Base-by-base conservation (phyloP, 2,888 invertebrate genomes). In the Aspidapion aeneum region DNA sequence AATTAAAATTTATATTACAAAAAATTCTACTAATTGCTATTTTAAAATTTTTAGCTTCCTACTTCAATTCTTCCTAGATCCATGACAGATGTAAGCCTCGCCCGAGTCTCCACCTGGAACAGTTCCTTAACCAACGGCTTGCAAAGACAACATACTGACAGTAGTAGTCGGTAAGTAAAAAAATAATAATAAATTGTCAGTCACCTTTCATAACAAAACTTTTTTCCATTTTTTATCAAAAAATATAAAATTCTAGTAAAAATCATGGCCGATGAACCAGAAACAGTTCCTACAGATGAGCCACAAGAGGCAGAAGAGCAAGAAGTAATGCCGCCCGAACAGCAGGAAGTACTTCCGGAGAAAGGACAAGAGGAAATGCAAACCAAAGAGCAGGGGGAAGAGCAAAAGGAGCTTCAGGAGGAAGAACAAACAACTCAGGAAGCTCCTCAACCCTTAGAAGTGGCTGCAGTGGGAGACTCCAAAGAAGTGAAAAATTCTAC, bases 61-160 rank as follows among this genome's bases (percentile, higher is more conserved):
- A 52, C 19, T 5, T 17, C 52, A 3, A 5, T 17, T n/a, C 58
- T 72, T 19, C 65, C 66, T 3, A 66, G 70, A 57, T 63, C 70
- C n/a, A 69, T 71, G 1, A 72, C 73, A 18, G 69, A 69, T 12
- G 62, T 67, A n/a, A 73, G 72, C 58, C 66, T 74, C 49, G 67
- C 68, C 1, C 63, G 70, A 22, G 66, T 71, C 16, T 72, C 73
- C 7, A 72, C 72, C 2, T 70, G 70, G 22, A 71, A 69, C 60
- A 74, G 74, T 63, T 73, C 72, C 17, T 64, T 73, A 55, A 7
- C 17, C 18, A 18, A 60, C 63, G 18, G 51, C 55, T 2, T 60
- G 55, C 49, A 65, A 62, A 22, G 62, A 54, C 5, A 17, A 20
- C 5, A 56, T 50, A 22, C 49, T 50, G 56, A 57, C 1, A 7